Conservation (phyloP, 2,797 vertebrate genomes). For the Loriculus beryllinus region DNA sequence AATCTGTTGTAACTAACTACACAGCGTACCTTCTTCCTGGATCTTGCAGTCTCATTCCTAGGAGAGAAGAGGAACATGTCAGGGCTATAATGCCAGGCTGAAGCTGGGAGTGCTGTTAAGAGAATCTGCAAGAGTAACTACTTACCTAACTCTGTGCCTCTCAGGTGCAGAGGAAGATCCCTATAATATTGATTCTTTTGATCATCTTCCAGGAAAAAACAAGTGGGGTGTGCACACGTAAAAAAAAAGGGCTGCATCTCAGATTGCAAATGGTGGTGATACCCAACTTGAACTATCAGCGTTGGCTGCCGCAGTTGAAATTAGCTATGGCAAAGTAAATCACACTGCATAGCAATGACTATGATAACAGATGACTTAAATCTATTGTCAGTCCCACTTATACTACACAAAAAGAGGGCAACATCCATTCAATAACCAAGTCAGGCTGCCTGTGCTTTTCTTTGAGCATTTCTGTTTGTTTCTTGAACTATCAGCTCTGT, state of each 20-base stretch:
- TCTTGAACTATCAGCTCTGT: not conserved
- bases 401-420: not conserved
- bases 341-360: not conserved
- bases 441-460: not conserved
- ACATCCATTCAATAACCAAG: not conserved
- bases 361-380: not conserved
- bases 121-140: not conserved
- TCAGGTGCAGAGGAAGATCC: not conserved
- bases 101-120: not conserved
- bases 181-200: not conserved
- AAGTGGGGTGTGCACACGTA: not conserved
- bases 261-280: not conserved
- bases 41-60: constrained; percentile 7
- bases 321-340: not conserved
- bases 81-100: not conserved
- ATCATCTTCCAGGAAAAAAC: not conserved
- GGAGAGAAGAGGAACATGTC: constrained; percentile 29
- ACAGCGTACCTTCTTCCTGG: constrained; percentile 19
- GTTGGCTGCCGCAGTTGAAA: not conserved
- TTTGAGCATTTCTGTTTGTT: not conserved
- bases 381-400: not conserved
- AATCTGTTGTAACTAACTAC: not conserved
- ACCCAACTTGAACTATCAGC: not conserved
- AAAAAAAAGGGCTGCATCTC: not conserved
- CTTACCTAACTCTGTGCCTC: constrained; percentile 12